phyloP scores from a whole-genome alignment of 2,113 vertebrate species.

The Eonycteris spelaea region DNA sequence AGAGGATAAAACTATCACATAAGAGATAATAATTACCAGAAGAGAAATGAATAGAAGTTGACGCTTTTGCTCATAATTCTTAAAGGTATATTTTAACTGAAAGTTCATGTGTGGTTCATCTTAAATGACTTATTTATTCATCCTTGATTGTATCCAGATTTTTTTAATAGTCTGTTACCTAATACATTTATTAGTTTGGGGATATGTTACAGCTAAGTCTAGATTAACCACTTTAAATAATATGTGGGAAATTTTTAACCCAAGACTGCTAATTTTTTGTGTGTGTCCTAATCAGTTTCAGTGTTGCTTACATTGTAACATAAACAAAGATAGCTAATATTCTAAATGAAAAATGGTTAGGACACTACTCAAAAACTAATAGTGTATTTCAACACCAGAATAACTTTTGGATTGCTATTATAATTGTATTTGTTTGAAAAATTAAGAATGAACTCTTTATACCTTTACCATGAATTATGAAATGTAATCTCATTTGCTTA shows the following conservation, averaged over 20 bases:
- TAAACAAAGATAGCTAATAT: background rate
- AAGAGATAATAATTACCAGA: slow-evolving; percentile 11
- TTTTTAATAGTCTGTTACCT: background rate
- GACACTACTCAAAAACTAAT: background rate
- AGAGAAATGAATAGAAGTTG: slow-evolving; percentile 34
- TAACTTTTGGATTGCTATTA: background rate
- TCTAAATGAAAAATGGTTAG: background rate
- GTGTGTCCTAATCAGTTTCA: background rate
- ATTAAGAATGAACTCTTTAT: background rate
- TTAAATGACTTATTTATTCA: background rate
- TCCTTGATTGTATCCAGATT: background rate
- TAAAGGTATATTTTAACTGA: slow-evolving; percentile 17
- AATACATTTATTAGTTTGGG: background rate
- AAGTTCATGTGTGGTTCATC: slow-evolving; percentile 1
- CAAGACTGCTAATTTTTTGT: background rate
- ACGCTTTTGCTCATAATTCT: background rate
- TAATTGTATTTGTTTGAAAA: slow-evolving; percentile 2
- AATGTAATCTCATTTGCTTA: slow-evolving; percentile 29
- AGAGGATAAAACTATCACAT: slow-evolving; percentile 14
- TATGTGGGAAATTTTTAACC: background rate
- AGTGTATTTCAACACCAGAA: background rate
- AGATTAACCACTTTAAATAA: background rate
- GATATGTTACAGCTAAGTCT: background rate
- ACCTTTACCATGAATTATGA: background rate
- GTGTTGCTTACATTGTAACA: background rate